These are phyloP conservation scores for Trichonephila clavipes DNA, from an alignment of 1,140 invertebrate species.

Conservation along the genomic window DNA sequence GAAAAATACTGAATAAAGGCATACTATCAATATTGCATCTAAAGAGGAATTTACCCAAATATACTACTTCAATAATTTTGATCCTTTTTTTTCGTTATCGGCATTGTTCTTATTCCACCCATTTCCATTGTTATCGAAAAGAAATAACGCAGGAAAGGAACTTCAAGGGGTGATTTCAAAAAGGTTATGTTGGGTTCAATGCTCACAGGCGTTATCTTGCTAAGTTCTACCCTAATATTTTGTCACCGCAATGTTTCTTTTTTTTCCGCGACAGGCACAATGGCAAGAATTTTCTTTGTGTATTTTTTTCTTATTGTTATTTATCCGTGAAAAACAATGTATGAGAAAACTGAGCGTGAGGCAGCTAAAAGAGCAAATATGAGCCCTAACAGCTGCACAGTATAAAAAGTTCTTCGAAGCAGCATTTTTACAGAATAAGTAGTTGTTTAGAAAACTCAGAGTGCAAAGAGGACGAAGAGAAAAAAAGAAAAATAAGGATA, in stretches of 20 bases:
- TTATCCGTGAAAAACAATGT: slow-evolving; percentile 18
- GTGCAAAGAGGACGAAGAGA: neutral
- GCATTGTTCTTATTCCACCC: neutral
- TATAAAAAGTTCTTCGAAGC: slow-evolving; percentile 17
- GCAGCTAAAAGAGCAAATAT: slow-evolving; percentile 19
- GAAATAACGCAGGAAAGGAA: neutral
- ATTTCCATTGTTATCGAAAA: neutral
- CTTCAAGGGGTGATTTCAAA: slow-evolving; percentile 13
- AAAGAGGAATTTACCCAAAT: neutral
- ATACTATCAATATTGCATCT: neutral
- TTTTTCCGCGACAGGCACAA: neutral
- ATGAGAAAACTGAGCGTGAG: neutral
- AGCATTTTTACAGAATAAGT: slow-evolving; percentile 15
- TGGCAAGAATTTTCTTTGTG: neutral
- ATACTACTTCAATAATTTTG: slow-evolving; percentile 28
- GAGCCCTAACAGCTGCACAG: slow-evolving; percentile 27
- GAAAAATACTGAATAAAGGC: neutral
- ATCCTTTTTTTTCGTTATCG: neutral
- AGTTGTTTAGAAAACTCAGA: neutral
- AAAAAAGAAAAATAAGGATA: neutral
- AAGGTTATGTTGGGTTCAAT: neutral
- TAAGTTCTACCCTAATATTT: slow-evolving; percentile 49
- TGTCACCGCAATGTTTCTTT: neutral
- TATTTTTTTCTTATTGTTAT: slow-evolving; percentile 14
- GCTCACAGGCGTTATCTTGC: slow-evolving; percentile 14